phyloP scores from a whole-genome alignment of 2,888 invertebrate species.

The Cataglyphis albicans region DNA sequence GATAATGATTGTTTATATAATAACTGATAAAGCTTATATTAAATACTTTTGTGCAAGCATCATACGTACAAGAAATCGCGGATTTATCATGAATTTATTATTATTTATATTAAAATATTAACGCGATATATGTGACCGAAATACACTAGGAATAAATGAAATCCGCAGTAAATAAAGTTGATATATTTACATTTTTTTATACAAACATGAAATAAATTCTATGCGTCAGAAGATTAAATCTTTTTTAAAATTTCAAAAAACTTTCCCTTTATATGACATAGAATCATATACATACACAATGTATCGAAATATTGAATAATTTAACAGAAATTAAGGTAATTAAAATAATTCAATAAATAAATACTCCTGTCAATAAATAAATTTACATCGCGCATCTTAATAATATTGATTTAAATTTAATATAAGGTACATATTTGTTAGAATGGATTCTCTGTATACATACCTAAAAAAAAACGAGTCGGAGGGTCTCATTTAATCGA shows the following conservation, averaged over 20 bases:
- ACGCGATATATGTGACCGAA: not conserved
- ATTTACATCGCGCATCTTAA: not conserved
- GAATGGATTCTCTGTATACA: not conserved
- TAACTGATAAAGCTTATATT: slow-evolving; percentile 9
- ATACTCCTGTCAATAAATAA: not conserved
- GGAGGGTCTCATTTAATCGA: slow-evolving; percentile 56
- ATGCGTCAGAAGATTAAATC: not conserved
- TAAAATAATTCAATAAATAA: not conserved
- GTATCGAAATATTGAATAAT: not conserved
- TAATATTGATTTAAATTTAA: not conserved
- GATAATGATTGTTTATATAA: not conserved
- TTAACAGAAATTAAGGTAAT: not conserved
- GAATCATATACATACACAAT: not conserved
- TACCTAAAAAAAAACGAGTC: slow-evolving; percentile 26
- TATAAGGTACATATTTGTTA: not conserved
- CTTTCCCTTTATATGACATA: not conserved
- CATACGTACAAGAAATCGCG: not conserved
- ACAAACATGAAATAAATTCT: not conserved
- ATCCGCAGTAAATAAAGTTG: not conserved
- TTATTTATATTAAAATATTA: slow-evolving; percentile 4
- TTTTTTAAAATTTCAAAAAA: not conserved
- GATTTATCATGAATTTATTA: not conserved
- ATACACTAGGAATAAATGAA: not conserved
- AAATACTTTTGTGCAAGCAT: not conserved
- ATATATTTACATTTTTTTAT: not conserved